Evolutionary conservation across 2,797 vertebrate species (phyloP).

Genomic region (Aldrovandia affinis): DNA sequence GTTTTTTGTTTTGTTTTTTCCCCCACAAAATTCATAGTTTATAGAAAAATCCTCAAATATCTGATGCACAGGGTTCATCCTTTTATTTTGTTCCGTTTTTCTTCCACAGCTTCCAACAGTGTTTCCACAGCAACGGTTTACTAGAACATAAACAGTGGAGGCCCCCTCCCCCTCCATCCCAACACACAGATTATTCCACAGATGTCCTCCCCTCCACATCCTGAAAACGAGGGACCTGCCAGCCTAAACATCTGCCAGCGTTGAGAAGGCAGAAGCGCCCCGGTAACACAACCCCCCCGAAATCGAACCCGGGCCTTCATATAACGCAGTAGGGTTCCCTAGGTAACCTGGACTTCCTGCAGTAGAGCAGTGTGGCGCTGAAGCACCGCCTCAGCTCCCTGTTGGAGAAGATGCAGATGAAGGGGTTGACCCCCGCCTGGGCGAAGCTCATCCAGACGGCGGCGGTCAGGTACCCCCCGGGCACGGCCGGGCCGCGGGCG

Average conservation of each 20-base stretch:
- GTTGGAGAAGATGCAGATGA: conserved; percentile 99
- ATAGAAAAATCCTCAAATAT: conserved; percentile 34
- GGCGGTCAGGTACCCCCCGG: conserved; percentile 96
- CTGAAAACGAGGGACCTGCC: conserved; percentile 51
- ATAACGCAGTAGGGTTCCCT: conserved; percentile 99
- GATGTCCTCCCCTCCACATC: conserved; percentile 35
- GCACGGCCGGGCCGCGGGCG: conserved; percentile 91
- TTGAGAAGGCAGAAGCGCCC: conserved; percentile 62
- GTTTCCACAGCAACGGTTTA: conserved; percentile 74
- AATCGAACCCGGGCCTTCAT: conserved; percentile 85
- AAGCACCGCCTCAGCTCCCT: conserved; percentile 99
- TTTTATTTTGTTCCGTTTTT: conserved; percentile 41
- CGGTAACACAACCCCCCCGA: conserved; percentile 66
- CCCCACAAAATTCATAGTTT: conserved; percentile 24
- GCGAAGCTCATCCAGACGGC: conserved; percentile 99
- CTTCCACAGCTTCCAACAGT: conserved; percentile 72
- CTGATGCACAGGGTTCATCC: neutral
- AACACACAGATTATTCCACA: conserved; percentile 38
- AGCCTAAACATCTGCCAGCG: conserved; percentile 63
- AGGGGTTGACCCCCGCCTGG: conserved; percentile 99
- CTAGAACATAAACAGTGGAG: conserved; percentile 79
- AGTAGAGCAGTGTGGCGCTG: conserved; percentile 99
- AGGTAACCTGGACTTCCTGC: conserved; percentile 99
- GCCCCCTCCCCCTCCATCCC: conserved; percentile 62
- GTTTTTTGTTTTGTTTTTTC: conserved; percentile 32